These are phyloP conservation scores for Drosophila niveifrons DNA, from an alignment of 2,888 invertebrate species.

Conservation along the genomic window DNA sequence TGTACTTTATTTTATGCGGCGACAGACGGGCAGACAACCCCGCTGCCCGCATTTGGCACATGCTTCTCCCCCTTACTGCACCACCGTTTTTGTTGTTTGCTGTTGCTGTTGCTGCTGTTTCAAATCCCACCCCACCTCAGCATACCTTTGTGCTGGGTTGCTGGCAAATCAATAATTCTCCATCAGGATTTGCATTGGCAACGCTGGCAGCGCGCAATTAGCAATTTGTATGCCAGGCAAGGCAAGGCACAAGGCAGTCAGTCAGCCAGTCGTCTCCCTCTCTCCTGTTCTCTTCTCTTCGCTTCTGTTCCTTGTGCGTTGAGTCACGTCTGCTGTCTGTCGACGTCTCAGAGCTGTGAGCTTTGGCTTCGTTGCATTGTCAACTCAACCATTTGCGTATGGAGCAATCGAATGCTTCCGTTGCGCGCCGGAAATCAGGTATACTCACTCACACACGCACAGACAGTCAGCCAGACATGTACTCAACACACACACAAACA, in stretches of 20 bases:
- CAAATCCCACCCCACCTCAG: slow-evolving; percentile 36
- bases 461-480: slow-evolving; percentile 6
- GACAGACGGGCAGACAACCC: slow-evolving; percentile 25
- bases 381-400: slow-evolving; percentile 58
- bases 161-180: slow-evolving; percentile 74
- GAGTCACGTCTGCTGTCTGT: slow-evolving; percentile 34
- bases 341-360: slow-evolving; percentile 16
- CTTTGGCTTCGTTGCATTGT: slow-evolving; percentile 44
- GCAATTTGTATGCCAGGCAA: slow-evolving; percentile 71
- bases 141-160: slow-evolving; percentile 21
- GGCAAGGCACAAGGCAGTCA: too few relatives aligned
- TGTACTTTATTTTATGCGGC: slow-evolving; percentile 33
- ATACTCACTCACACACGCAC: slow-evolving; percentile 35
- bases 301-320: not conserved
- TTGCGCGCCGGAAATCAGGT: slow-evolving; percentile 75
- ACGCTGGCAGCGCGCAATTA: slow-evolving; percentile 53
- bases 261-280: slow-evolving; percentile 20
- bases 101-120: slow-evolving; percentile 58
- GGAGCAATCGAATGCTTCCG: slow-evolving; percentile 73
- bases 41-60: not conserved
- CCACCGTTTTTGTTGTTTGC: slow-evolving; percentile 6
- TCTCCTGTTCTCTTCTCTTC: not conserved
- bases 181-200: slow-evolving; percentile 66
- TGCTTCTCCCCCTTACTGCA: not conserved
- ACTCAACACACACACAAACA: not conserved